Base-by-base conservation (phyloP, 2,797 vertebrate genomes). In the Gila robusta region DNA sequence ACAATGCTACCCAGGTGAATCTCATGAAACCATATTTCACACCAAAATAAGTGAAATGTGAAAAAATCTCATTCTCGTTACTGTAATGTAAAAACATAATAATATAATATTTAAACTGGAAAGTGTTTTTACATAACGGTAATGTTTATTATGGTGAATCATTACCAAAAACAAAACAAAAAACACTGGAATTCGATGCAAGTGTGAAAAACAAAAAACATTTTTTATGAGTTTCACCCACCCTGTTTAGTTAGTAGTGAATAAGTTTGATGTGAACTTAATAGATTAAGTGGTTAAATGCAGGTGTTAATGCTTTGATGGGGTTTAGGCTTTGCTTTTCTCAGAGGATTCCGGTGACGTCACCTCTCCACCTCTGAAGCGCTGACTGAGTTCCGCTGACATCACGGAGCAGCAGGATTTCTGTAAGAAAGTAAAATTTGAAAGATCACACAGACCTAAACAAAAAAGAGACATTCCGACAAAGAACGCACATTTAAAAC, bases 391-490 rank as follows among this genome's bases (percentile, higher is more conserved):
- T 87, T 98, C 97, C 47, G 96, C 95, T 0, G 93, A 95, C 93
- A 98, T 91, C 79, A 96, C 92, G 0, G 96, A 95, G 92, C 97
- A 98, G 90, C 96, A 98, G 0, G 97, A 96, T 89, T 95, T 97
- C 97, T 98, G 94, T 9, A 17, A 83, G 49, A 41, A 56, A 67
- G 10, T 37, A 52, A 17, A 32, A 32, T 32, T 2, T 32, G 28
- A 32, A 32, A 44, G 11, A 44, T 44, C 11, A 44, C 44, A 44
- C 44, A 12, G 44, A 44, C 44, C 44, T 12, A 44, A 44, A 3
- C 44, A 12, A 12, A 44, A 44, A 44, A 44, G 2, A 44, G 44
- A 5, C 14, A 49, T 47, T 47, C 4, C 12, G 14, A 16, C 44
- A 47, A 0, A 11, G 12, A 47, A 47, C 44, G 4, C 12, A 47